Evolutionary conservation across 2,888 invertebrate genomes (phyloP), one percentile per base, ranked within the genome.

Genomic region (Lacanobia wlatinum): DNA sequence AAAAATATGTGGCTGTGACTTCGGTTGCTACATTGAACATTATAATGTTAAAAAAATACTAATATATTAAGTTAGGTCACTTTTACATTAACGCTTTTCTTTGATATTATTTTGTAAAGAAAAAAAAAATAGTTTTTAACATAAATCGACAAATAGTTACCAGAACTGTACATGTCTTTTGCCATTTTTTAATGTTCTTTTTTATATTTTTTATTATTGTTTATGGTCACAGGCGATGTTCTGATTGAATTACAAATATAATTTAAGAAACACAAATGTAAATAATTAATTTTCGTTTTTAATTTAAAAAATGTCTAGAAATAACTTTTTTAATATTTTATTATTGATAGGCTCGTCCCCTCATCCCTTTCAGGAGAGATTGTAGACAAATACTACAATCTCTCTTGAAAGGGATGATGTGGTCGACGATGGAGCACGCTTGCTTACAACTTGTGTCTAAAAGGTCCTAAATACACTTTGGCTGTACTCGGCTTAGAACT

Each of bases 141-240:
- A 40, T 72, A 48, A 48, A 66, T 70, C 53, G 61, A 72, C 79
- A 72, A 50, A 82, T 85, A 84, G 84, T 85, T 85, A 85, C 85
- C 85, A 85, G 72, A 78, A 80, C 63, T 70, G 66, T 87, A 87
- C 72, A 83, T 84, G 75, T 85, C 62, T 78, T 80, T 82, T 80
- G 80, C 77, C 87, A 84, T 84, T 80, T 28, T 76, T 72, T 59
- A 21, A 87, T 82, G 86, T 80, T 87, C 85, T 85, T 84, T 74
- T 74, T 74, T 70, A 43, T 82, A 62, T 82, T 78, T 81, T 84
- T 76, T 76, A 76, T 70, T 78, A 74, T 62, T 65, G 59, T 60
- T 61, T 48, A 28, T 16, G 61, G 52, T 55, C 12, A 43, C 55
- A 63, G 55, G 69, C 63, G 76, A 70, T 82, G 76, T 63, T 72